Base-by-base conservation (phyloP, 1,140 invertebrate genomes). In the Apis cerana region DNA sequence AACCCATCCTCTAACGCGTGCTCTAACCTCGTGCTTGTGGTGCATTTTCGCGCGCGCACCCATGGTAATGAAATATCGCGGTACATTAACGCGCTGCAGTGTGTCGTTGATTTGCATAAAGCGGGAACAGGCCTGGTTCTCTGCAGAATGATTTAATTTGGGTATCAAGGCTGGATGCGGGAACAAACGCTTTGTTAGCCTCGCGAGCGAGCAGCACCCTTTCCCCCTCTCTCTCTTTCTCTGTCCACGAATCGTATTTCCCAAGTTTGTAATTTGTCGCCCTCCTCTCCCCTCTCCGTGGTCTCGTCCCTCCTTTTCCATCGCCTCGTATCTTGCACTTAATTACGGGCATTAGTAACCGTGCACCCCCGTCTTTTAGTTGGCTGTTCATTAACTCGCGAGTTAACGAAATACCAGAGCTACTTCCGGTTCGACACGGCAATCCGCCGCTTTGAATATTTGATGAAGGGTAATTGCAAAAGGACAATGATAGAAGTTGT, bases 141-240 rank as follows among this genome's bases (percentile, higher is more conserved):
- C 74, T 84, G 64, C 58, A 56, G 85, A 84, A 87, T 87, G 86
- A 87, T 87, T 87, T 87, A 87, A 87, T 87, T 87, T 82, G 68
- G 81, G 82, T 87, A 87, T 87, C 85, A 87, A 87, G 86, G 62
- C 86, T 59, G 85, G 86, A 87, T 87, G 82, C 81, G 65, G 82
- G 85, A 87, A 87, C 85, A 87, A 87, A 87, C 86, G 86, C 86
- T 87, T 87, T 87, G 85, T 87, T 87, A 84, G 43, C 54, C 68
- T 23, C 71, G n/a, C 50, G 27, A 74, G 54, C 71, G 10, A 67
- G 69, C 70, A 72, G 4, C 70, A 54, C 70, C 33, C 19, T 33
- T 17, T 7, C 69, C 12, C 62, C 33, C 21, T 67, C 64, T 13
- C 17, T 58, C 11, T 19, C 52, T 67, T 33, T 13, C 17, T 58